Evolutionary conservation across 1,140 invertebrate genomes (phyloP), one percentile per base, ranked within the genome.

Genomic region (Brachionus sp.): DNA sequence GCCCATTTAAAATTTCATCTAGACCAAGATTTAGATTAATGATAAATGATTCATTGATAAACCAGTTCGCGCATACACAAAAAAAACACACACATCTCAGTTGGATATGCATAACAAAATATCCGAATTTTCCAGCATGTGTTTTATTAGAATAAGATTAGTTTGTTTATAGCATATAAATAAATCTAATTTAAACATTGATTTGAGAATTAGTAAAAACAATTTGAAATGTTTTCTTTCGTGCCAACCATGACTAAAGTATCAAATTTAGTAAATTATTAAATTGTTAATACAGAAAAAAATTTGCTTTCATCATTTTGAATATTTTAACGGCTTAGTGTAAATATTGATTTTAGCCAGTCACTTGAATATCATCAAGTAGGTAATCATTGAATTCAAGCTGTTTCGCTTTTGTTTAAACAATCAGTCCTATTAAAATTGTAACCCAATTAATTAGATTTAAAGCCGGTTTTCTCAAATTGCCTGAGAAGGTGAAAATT

Each of bases 311-410:
- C 50, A 57, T 57, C 50, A 57, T 57, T 29, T 9, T 57, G 50
- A 57, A 57, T 57, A 57, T 57, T 57, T 57, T 57, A 57, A 57
- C 50, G 50, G 50, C 19, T 57, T 57, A 25, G 50, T 57, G 50
- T 57, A 57, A 57, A 57, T 57, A 57, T 57, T 57, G 19, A 19
- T 57, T 57, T 57, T 9, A 57, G 50, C 19, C 50, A 57, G 16
- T 57, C 50, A 57, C 50, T 57, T 57, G 50, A 57, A 57, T 57
- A 57, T 57, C 50, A 57, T 57, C 16, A 57, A 57, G 50, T 57
- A 57, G 50, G 50, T 57, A 57, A 25, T 57, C 50, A 57, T 57
- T 2, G 19, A 57, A 57, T 9, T 57, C 50, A 57, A 57, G 50
- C 50, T 57, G 50, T 57, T 57, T 57, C 50, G 50, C 50, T 25